Conservation (phyloP, 2,113 vertebrate genomes). For the Verasper variegatus region DNA sequence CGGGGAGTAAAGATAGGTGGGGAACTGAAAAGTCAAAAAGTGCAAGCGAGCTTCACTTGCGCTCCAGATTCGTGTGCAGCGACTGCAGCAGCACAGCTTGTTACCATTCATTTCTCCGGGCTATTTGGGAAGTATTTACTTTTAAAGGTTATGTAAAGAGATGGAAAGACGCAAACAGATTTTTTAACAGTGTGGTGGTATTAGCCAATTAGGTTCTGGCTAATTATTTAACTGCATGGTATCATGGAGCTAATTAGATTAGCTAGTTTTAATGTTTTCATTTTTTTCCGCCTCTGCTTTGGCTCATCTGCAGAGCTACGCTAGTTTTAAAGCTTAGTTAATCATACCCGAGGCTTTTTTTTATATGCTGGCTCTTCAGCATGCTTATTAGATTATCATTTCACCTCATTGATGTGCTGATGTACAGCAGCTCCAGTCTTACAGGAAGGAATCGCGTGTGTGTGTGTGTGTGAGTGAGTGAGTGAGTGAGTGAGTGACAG, state of each 20-base stretch:
- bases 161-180: slow-evolving; percentile 13
- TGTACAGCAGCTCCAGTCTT: slow-evolving; percentile 24
- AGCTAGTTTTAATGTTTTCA: slow-evolving; percentile 59
- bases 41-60: slow-evolving; percentile 24
- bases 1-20: neutral
- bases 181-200: slow-evolving; percentile 43
- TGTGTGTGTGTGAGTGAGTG: neutral
- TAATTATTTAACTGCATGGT: slow-evolving; percentile 73
- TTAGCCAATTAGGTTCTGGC: slow-evolving; percentile 62
- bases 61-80: slow-evolving; percentile 39
- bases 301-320: slow-evolving; percentile 41
- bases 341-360: slow-evolving; percentile 55
- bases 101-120: slow-evolving; percentile 43
- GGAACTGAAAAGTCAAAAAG: slow-evolving; percentile 54
- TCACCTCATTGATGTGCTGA: slow-evolving; percentile 50
- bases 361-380: slow-evolving; percentile 27
- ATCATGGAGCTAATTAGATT: slow-evolving; percentile 67
- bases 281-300: slow-evolving; percentile 34
- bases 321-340: slow-evolving; percentile 46
- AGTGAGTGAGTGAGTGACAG: neutral
- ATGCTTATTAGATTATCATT: slow-evolving; percentile 49
- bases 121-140: slow-evolving; percentile 63
- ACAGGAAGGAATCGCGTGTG: neutral
- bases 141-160: slow-evolving; percentile 57
- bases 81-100: slow-evolving; percentile 25